These are phyloP conservation scores for Goniozus legneri DNA, from an alignment of 1,140 invertebrate species.

Conservation along the genomic window DNA sequence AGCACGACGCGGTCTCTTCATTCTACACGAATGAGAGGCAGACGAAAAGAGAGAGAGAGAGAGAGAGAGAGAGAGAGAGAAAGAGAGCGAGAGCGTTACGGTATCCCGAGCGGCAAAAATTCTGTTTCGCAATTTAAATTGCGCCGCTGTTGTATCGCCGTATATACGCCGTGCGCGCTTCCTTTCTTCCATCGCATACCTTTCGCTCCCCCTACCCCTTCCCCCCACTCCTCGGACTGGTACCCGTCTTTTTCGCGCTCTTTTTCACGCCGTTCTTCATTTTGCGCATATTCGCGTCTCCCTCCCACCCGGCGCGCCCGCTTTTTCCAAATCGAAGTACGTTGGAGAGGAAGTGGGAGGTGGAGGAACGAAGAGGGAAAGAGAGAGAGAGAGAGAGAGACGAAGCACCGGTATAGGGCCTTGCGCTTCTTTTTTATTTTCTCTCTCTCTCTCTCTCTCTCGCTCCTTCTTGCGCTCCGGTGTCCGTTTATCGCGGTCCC, in stretches of 20 bases:
- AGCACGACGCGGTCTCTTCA: no score
- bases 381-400: not conserved
- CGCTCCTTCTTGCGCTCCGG: not conserved
- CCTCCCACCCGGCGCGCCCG: no score
- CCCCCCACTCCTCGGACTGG: not conserved
- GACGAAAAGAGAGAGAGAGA: no score
- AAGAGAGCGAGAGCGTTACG: no score
- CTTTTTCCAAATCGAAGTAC: not conserved
- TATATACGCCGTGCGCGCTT: no score
- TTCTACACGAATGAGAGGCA: no score
- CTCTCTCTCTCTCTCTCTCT: slow-evolving; percentile 11
- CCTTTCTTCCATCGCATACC: not conserved
- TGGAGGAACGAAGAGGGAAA: not conserved
- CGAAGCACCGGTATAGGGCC: not conserved
- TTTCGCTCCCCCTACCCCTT: not conserved
- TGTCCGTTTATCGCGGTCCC: not conserved
- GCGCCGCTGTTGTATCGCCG: no score
- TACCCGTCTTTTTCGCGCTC: not conserved
- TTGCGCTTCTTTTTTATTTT: not conserved
- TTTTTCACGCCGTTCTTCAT: not conserved
- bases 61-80: no score
- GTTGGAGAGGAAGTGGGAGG: not conserved
- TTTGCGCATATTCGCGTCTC: no score
- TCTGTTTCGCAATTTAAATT: no score
- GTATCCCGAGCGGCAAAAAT: no score